Evolutionary conservation across 2,113 vertebrate genomes (phyloP).

Genomic region (Brienomyrus longianalis): DNA sequence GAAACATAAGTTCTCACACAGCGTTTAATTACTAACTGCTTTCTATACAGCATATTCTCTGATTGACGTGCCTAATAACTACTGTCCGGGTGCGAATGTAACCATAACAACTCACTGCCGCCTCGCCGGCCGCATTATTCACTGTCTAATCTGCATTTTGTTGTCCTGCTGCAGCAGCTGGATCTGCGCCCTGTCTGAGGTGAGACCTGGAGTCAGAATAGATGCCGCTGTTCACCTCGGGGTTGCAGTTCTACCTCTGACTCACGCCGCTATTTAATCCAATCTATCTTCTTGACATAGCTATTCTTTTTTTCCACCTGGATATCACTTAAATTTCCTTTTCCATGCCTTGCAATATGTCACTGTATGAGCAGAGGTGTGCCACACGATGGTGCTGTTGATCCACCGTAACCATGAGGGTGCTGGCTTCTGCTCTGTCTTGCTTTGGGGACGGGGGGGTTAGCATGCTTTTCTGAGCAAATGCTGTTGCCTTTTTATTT

Average conservation of each 20-base stretch:
- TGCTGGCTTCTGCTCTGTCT: conserved; percentile 24
- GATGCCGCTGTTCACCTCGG: background rate
- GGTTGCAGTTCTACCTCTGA: background rate
- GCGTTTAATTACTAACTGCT: background rate
- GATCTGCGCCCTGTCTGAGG: background rate
- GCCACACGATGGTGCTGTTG: conserved; percentile 66
- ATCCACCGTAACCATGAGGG: conserved; percentile 26
- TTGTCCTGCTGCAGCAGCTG: background rate
- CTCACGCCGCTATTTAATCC: conserved; percentile 7
- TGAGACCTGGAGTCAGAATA: background rate
- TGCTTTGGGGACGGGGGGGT: conserved; percentile 38
- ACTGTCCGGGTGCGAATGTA: background rate
- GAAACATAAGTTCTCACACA: background rate
- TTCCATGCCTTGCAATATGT: background rate
- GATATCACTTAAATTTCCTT: background rate
- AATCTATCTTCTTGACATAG: conserved; percentile 5
- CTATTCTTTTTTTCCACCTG: background rate
- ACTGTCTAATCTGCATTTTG: conserved; percentile 11
- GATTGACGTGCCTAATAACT: background rate
- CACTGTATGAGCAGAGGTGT: background rate
- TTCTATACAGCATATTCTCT: background rate
- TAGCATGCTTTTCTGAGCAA: conserved; percentile 49
- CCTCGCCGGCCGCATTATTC: background rate
- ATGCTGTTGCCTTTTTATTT: conserved; percentile 46
- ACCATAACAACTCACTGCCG: background rate